Base-by-base conservation (phyloP, 2,113 vertebrate genomes). In the Platysteira castanea region DNA sequence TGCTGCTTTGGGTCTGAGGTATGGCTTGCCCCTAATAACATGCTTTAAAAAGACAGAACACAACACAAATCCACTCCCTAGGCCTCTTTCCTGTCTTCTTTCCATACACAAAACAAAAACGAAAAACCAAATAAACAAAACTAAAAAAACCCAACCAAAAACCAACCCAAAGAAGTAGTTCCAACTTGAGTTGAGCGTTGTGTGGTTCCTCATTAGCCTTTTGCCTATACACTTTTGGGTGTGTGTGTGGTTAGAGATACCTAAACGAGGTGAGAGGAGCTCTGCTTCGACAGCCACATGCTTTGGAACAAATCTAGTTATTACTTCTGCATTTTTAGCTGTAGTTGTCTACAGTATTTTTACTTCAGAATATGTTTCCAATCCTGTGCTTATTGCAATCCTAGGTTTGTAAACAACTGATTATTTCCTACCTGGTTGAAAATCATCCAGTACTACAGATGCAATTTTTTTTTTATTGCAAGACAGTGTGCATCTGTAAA, bases 341-440 rank as follows among this genome's bases (percentile, higher is more conserved):
- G 44, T 26, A 61, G 24, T 16, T 84, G 20, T 57, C 65, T 59
- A 3, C 23, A 70, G 27, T 26, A 16, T 24, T 63, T 93, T 68
- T 79, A 3, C 41, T 56, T 82, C 30, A 64, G 28, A 81, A 74
- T 59, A 14, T 68, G 2, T 75, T 89, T 84, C 76, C 31, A 50
- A 28, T 75, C 33, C 41, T 33, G 27, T 74, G 9, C 35, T 76
- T 83, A 42, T 63, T 89, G 44, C 49, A 37, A 2, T 30, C 53
- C 57, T 20, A 11, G 35, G 31, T 71, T 89, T 87, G 49, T 56
- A 84, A 54, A 11, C 65, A 35, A 20, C 19, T 78, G 52, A 64
- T 84, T 60, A 75, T 81, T 94, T 81, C n/a, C 77, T 81, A 44
- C 41, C n/a, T 87, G 65, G 85, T 33, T 76, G 53, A 78, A 91